These are phyloP conservation scores for Spatulosminthurus flaviceps DNA, from an alignment of 2,888 invertebrate species.

Conservation along the genomic window DNA sequence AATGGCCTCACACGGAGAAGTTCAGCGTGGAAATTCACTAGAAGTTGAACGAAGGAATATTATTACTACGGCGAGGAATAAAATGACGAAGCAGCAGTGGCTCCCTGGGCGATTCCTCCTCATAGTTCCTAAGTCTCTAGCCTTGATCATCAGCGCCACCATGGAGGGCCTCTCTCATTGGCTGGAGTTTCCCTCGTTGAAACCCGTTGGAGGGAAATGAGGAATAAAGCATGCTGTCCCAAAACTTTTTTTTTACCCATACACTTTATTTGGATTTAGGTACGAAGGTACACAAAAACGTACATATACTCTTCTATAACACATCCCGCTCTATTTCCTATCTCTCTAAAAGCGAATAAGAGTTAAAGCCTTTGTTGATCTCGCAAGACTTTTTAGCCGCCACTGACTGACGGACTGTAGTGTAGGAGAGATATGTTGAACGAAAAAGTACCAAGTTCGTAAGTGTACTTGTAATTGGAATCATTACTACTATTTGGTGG, in stretches of 20 bases:
- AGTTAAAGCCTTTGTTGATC: background rate
- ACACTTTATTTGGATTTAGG: too few relatives aligned
- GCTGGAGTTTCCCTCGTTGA: slow-evolving; percentile 33
- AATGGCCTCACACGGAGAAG: slow-evolving; percentile 56
- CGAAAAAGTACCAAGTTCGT: too few relatives aligned
- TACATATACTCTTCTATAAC: background rate
- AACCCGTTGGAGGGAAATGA: slow-evolving; percentile 31
- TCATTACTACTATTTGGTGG: too few relatives aligned
- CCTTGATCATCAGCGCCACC: slow-evolving; percentile 28
- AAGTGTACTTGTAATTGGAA: too few relatives aligned
- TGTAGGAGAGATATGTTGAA: too few relatives aligned
- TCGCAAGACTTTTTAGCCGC: background rate
- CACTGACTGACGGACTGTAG: background rate
- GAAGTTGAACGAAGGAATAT: background rate
- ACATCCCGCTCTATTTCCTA: background rate
- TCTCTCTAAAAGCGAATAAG: too few relatives aligned
- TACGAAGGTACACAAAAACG: too few relatives aligned
- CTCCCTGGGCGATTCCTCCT: slow-evolving; percentile 33
- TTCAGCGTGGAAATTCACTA: slow-evolving; percentile 23
- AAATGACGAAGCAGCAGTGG: slow-evolving; percentile 28
- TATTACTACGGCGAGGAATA: slow-evolving; percentile 9
- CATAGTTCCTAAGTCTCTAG: slow-evolving; percentile 31
- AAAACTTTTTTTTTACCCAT: too few relatives aligned
- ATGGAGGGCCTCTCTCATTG: background rate
- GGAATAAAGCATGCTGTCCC: slow-evolving; percentile 32